Conservation (phyloP, 2,797 vertebrate species). For the Poecile montanus region DNA sequence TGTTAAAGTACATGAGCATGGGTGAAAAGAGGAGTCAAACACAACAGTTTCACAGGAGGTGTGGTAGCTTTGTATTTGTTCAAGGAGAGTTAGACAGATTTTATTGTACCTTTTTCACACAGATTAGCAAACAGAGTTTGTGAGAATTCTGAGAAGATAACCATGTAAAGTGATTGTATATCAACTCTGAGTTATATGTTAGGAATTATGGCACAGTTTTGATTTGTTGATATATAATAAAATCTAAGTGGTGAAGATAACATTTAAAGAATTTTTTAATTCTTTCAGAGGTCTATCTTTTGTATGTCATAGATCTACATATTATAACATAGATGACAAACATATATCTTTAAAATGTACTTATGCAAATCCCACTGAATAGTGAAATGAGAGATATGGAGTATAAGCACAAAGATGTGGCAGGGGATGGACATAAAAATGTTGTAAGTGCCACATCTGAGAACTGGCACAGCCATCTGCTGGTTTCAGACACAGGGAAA, state of each 20-base stretch:
- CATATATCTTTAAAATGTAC: not conserved
- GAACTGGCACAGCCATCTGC: not conserved
- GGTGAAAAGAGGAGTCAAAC: constrained; percentile 15
- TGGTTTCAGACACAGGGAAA: not conserved
- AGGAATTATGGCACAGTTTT: not conserved
- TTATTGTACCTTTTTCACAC: not conserved
- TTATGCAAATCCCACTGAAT: not conserved
- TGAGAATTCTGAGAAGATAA: not conserved
- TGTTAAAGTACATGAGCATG: not conserved
- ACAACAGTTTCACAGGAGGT: not conserved
- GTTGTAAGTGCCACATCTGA: not conserved
- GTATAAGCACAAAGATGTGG: not conserved
- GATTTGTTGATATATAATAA: not conserved
- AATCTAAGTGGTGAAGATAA: not conserved
- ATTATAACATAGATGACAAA: not conserved
- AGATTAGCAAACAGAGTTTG: not conserved
- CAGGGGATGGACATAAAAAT: not conserved
- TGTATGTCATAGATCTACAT: not conserved
- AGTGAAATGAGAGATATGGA: not conserved
- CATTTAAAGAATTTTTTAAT: not conserved
- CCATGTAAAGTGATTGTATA: not conserved
- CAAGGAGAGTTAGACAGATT: not conserved
- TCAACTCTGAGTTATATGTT: not conserved
- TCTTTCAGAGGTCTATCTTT: not conserved
- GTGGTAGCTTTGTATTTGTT: not conserved